phyloP scores from a whole-genome alignment of 2,888 invertebrate species.

The Xestobium rufovillosum region DNA sequence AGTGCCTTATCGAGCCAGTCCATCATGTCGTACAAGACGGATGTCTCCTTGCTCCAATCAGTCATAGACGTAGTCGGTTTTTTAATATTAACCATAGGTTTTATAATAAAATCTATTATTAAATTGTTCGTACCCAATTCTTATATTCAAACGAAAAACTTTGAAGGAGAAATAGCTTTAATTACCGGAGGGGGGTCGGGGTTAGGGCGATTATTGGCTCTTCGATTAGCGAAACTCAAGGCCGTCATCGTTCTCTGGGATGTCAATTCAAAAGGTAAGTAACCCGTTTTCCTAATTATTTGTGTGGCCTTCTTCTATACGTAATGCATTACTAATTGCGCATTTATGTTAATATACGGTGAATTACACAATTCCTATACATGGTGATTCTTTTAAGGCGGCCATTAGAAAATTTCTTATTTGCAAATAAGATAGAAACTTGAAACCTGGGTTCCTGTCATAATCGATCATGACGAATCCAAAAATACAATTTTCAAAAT shows the following conservation, averaged over 20 bases:
- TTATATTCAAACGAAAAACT: slow-evolving; percentile 59
- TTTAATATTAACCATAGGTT: slow-evolving; percentile 40
- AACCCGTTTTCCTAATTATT: too few species aligned
- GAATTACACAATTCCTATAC: too few species aligned
- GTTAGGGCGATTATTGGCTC: slow-evolving; percentile 68
- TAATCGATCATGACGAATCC: too few species aligned
- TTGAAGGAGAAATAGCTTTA: slow-evolving; percentile 70
- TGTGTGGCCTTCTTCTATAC: too few species aligned
- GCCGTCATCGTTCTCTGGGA: slow-evolving; percentile 85
- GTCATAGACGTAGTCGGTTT: slow-evolving; percentile 48
- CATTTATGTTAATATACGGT: too few species aligned
- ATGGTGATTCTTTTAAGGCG: too few species aligned
- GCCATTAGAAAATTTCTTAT: too few species aligned
- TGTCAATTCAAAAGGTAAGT: slow-evolving; percentile 72
- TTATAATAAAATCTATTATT: slow-evolving; percentile 44
- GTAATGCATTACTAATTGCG: too few species aligned
- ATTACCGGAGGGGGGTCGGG: slow-evolving; percentile 89
- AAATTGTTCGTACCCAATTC: slow-evolving; percentile 48
- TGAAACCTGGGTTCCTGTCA: too few species aligned
- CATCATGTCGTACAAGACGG: slow-evolving; percentile 24
- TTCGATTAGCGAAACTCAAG: slow-evolving; percentile 67
- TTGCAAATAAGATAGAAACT: too few species aligned
- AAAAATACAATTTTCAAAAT: too few species aligned
- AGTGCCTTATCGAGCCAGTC: neutral
- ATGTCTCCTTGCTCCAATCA: slow-evolving; percentile 47